Evolutionary conservation across 2,113 vertebrate genomes (phyloP).

Genomic region (Ploceus nigricollis): DNA sequence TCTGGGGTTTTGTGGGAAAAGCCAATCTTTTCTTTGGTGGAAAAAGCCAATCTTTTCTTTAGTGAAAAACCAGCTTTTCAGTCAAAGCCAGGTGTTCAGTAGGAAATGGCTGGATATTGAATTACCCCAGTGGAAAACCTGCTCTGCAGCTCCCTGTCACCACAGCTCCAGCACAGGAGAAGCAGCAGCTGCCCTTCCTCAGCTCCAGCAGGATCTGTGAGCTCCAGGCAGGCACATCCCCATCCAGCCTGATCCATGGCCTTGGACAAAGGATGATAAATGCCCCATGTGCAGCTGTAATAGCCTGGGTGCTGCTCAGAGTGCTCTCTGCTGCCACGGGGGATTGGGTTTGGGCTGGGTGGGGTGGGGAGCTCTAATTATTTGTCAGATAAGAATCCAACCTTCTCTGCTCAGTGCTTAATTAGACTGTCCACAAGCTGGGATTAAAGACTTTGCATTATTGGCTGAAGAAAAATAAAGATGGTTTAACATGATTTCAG

Average conservation of each 20-base stretch:
- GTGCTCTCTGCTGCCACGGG: not conserved
- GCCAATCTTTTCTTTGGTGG: not conserved
- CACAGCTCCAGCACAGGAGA: rapidly evolving
- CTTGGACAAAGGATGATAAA: not conserved
- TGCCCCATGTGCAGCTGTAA: not conserved
- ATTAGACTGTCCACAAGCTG: constrained; percentile 1
- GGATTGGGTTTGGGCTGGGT: not conserved
- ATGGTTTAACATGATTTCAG: not conserved
- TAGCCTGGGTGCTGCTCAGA: not conserved
- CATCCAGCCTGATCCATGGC: rapidly evolving
- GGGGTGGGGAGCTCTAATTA: not conserved
- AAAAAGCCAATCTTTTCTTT: not conserved
- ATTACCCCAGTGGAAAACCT: not conserved
- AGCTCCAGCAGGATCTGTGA: rapidly evolving
- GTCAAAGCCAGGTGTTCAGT: not conserved
- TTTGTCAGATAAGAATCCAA: not conserved
- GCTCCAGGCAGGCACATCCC: not conserved
- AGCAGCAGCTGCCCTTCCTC: not conserved
- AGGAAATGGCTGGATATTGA: not conserved
- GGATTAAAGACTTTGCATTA: constrained; percentile 7
- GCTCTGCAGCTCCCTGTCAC: not conserved
- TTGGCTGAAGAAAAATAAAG: constrained; percentile 22
- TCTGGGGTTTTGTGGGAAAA: not conserved
- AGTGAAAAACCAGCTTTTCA: not conserved
- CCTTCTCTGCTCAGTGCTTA: not conserved